These are phyloP conservation scores for Danio aesculapii DNA, from an alignment of 2,797 vertebrate species.

Conservation along the genomic window DNA sequence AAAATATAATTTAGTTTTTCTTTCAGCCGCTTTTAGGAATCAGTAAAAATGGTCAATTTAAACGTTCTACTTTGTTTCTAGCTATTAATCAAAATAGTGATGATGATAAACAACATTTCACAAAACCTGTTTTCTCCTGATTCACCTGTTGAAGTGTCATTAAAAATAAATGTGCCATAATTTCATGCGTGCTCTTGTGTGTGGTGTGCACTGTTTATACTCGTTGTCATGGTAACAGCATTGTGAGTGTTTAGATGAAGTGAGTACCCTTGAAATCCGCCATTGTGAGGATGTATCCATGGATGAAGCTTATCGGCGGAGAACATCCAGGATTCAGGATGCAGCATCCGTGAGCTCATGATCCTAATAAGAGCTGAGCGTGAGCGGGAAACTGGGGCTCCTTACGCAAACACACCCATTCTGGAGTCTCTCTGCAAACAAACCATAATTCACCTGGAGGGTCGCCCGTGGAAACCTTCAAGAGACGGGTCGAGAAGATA, in stretches of 20 bases:
- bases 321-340: constrained; percentile 84
- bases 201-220: neutral
- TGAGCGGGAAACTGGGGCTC: constrained; percentile 64
- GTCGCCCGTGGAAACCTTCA: constrained; percentile 61
- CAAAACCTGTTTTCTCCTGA: neutral
- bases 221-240: constrained; percentile 30
- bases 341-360: constrained; percentile 68
- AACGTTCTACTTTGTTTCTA: too few relatives aligned
- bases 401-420: constrained; percentile 69
- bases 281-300: constrained; percentile 72
- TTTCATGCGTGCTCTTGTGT: neutral
- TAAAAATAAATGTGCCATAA: neutral
- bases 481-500: constrained; percentile 46
- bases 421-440: constrained; percentile 73
- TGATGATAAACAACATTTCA: too few relatives aligned
- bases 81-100: too few relatives aligned
- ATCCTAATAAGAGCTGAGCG: constrained; percentile 60
- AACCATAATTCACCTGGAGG: constrained; percentile 68
- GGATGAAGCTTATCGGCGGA: constrained; percentile 69
- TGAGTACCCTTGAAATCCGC: constrained; percentile 21
- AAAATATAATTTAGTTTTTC: neutral
- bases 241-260: constrained; percentile 21
- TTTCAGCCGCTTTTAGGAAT: neutral
- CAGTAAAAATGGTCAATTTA: neutral
- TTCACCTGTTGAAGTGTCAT: constrained; percentile 9